These are phyloP conservation scores for Patagioenas fasciata DNA, from an alignment of 2,113 vertebrate genomes.

Conservation along the genomic window DNA sequence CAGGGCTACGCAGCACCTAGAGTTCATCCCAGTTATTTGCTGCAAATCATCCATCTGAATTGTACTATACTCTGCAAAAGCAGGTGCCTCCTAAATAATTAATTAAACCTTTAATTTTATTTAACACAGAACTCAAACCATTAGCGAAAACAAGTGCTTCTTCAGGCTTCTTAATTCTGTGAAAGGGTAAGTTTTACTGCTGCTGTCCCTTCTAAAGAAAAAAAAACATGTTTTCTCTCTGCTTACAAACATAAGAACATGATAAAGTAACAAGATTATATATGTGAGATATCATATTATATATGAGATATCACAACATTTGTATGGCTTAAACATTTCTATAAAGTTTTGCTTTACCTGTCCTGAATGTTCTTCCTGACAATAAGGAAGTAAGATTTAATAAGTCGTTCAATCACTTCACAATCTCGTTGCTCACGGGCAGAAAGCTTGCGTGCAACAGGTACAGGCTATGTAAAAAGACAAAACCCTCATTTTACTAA, in stretches of 20 bases:
- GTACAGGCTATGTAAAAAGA: constrained; percentile 85
- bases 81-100: background rate
- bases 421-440: constrained; percentile 96
- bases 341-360: constrained; percentile 74
- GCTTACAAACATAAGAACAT: background rate
- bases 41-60: background rate
- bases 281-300: too few relatives aligned
- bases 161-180: background rate
- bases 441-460: constrained; percentile 94
- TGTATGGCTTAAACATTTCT: background rate
- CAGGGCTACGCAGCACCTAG: background rate
- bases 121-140: background rate
- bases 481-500: background rate
- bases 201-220: background rate
- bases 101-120: background rate
- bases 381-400: constrained; percentile 98
- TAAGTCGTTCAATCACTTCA: constrained; percentile 97
- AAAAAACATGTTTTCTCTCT: background rate
- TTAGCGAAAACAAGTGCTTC: background rate
- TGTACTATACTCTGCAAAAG: background rate
- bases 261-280: background rate
- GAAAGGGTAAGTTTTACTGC: background rate
- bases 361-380: constrained; percentile 99
- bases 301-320: background rate
- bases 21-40: background rate